Evolutionary conservation across 2,797 vertebrate genomes (phyloP), one percentile per base, ranked within the genome.

Genomic region (Pseudochromis fuscus): DNA sequence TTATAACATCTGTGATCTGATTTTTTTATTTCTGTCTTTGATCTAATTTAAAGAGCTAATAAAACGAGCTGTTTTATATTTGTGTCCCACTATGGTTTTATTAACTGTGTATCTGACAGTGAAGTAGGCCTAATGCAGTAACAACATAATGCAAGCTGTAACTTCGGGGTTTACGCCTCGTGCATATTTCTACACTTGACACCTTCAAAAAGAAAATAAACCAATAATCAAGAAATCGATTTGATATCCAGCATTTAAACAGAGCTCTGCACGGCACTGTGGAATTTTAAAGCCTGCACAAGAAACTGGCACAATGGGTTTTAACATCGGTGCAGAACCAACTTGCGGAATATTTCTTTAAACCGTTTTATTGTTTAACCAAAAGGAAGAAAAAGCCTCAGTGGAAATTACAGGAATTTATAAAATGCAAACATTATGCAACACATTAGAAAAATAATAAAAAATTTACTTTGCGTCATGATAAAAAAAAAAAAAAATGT

Each of bases 21-120:
- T 93, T 96, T 96, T 90, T 87, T 76, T 76, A 89, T 94, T 92
- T 95, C 93, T 98, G 96, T 98, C 95, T 95, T 94, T 95, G 95
- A 95, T 94, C 94, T 98, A 97, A 98, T 99, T 99, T 99, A 99
- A 99, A 97, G 94, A 96, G 95, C 93, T 95, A 99, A 99, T 99
- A 98, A 99, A 97, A 94, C 95, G 91, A 96, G 95, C 82, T 92
- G 94, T 93, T 93, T 90, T 93, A 94, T 94, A 92, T 92, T 93
- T 94, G 95, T 88, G 94, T 96, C 93, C 94, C 83, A 91, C 88
- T 94, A 85, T 81, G 86, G 80, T 89, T 88, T 94, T 82, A 83
- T 91, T 89, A 82, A 73, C 82, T 80, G 76, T 79, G 63, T 61
- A 60, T 56, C 35, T 70, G 33, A 48, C 48, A 67, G 62, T 40